These are phyloP conservation scores for Limanda limanda DNA, from an alignment of 2,113 vertebrate genomes.

Conservation along the genomic window DNA sequence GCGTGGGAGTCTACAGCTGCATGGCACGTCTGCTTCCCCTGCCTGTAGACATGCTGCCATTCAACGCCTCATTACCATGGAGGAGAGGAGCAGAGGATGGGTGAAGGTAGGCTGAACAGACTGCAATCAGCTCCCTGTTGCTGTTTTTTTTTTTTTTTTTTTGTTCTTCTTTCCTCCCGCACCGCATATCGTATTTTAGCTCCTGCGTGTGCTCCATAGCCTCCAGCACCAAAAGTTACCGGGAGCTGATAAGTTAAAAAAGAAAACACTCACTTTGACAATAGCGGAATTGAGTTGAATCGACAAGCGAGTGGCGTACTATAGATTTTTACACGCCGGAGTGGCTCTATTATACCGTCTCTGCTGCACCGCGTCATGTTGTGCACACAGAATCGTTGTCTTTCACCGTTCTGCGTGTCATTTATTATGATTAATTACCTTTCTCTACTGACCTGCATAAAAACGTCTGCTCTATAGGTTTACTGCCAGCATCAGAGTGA, in stretches of 20 bases:
- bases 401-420: neutral
- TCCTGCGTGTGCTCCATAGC: constrained; percentile 37
- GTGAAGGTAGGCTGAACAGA: constrained; percentile 66
- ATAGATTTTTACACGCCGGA: neutral
- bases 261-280: neutral
- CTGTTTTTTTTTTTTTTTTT: constrained; percentile 39
- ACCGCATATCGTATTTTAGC: constrained; percentile 44
- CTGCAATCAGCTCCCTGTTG: constrained; percentile 68
- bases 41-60: constrained; percentile 76
- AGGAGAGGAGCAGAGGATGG: constrained; percentile 63
- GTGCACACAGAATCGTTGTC: neutral
- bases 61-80: constrained; percentile 76
- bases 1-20: constrained; percentile 75
- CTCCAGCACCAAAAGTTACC: constrained; percentile 32
- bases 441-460: neutral
- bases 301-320: neutral
- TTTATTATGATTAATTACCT: constrained; percentile 12
- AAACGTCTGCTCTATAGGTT: neutral
- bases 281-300: neutral
- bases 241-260: constrained; percentile 30
- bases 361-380: neutral
- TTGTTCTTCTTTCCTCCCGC: constrained; percentile 24
- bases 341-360: neutral
- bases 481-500: neutral
- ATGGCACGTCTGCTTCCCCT: constrained; percentile 67